Evolutionary conservation across 2,888 invertebrate genomes (phyloP).

Genomic region (Timema podura): DNA sequence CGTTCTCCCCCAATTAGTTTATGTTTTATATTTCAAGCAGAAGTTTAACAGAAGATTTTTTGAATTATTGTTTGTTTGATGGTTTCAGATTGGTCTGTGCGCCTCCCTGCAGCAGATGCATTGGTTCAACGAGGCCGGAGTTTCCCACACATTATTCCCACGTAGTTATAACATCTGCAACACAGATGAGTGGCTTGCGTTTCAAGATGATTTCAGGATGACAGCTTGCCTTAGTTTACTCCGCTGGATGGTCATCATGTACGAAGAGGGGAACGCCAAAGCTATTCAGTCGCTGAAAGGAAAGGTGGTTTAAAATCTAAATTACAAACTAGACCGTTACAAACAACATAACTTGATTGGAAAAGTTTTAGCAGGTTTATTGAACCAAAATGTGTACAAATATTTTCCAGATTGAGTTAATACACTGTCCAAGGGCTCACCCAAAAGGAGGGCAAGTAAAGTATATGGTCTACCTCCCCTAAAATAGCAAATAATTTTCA

Average conservation of each 20-base stretch:
- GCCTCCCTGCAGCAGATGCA: slow-evolving; percentile 74
- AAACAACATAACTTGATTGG: not conserved
- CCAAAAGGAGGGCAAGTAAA: no score
- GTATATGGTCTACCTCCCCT: no score
- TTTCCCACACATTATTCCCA: slow-evolving; percentile 77
- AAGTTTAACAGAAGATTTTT: no score
- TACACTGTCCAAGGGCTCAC: no score
- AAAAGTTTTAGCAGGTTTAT: not conserved
- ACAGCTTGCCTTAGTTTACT: slow-evolving; percentile 83
- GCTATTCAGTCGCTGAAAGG: slow-evolving; percentile 41
- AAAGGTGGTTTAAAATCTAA: slow-evolving; percentile 32
- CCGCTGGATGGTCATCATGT: slow-evolving; percentile 66
- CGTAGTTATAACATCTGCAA: slow-evolving; percentile 81
- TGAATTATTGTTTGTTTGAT: no score
- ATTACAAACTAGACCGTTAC: not conserved
- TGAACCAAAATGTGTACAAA: not conserved
- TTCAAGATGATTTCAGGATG: slow-evolving; percentile 82
- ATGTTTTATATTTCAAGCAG: no score
- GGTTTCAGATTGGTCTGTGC: slow-evolving; percentile 60
- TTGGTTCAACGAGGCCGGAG: slow-evolving; percentile 79
- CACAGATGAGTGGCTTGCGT: slow-evolving; percentile 75
- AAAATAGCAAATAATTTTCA: no score
- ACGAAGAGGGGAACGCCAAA: slow-evolving; percentile 51
- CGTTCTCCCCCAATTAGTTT: no score
- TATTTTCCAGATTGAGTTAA: no score